A percentile compares a stretch with the other conserved stretches of the same genome.
phyloP scores from a whole-genome alignment of 2,113 vertebrate species.

The Dolichallabes microphthalmus region DNA sequence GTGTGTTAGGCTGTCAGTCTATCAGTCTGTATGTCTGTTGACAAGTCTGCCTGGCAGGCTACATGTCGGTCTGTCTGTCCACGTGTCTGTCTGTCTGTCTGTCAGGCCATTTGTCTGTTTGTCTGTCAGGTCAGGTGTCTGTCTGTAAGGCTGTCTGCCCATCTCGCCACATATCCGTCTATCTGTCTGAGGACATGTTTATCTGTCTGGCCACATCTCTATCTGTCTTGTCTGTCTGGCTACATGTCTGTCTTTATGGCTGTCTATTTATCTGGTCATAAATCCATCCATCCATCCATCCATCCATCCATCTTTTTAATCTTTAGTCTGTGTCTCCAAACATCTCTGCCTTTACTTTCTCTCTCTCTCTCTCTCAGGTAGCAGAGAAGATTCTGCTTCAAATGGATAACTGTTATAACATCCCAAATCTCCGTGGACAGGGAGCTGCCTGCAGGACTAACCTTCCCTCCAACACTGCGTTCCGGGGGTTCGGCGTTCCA shows the following conservation, averaged over 20 bases:
- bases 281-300: slow-evolving; percentile 53
- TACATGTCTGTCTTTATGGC: too few species aligned
- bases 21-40: background rate
- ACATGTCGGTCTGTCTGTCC: background rate
- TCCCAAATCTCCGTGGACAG: slow-evolving; percentile 75
- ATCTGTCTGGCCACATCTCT: background rate
- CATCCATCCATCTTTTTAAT: too few species aligned
- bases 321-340: too few species aligned
- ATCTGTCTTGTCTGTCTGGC: background rate
- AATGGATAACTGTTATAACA: slow-evolving; percentile 76
- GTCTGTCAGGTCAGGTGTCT: background rate
- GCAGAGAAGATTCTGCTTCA: slow-evolving; percentile 75
- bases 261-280: background rate
- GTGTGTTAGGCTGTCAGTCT: background rate
- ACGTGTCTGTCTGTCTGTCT: background rate
- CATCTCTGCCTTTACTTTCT: background rate
- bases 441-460: slow-evolving; percentile 77
- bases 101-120: background rate
- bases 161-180: too few species aligned
- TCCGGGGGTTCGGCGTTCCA: slow-evolving; percentile 81
- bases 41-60: background rate
- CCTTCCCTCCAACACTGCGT: slow-evolving; percentile 84
- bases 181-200: too few species aligned
- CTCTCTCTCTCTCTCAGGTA: slow-evolving; percentile 63
- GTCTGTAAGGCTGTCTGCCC: slow-evolving; percentile 53